Evolutionary conservation across 2,797 vertebrate genomes (phyloP), one percentile per base, ranked within the genome.

Genomic region (Melanotaenia pygmaea): DNA sequence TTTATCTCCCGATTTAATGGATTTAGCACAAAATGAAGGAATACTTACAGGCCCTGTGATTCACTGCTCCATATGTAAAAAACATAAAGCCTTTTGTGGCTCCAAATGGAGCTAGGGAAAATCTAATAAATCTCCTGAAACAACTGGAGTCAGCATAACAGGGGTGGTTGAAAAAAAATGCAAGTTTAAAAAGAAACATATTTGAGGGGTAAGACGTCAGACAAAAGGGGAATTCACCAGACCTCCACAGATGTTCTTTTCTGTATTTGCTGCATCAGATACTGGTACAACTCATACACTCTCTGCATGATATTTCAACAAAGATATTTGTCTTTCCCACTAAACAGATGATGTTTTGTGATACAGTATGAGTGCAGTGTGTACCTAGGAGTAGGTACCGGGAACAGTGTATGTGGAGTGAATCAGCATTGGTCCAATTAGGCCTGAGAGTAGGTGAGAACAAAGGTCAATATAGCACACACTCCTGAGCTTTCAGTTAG

Each of bases 271-370:
- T 54, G 57, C 56, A 34, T 69, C 47, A 26, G 34, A 40, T 61
- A 53, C 54, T 5, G 50, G 24, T 38, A 34, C 50, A 37, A 67
- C 58, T 24, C 16, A 5, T 26, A 43, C 28, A 3, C 20, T 38
- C 18, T 40, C 24, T 54, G 26, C 16, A 61, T 67, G 47, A 65
- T 53, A 72, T 66, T 79, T 69, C 64, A 40, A 45, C 54, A 54
- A 75, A 57, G 59, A 43, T 8, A 40, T 67, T 64, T 71, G 57
- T 12, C 58, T 71, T 78, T 66, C 24, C 32, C 54, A 63, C 57
- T 32, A 57, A 68, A 67, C 72, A 84, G 72, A 79, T 81, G 70
- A 1, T 90, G 64, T 80, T 88, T 75, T 78, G 45, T 80, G 67
- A 74, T 82, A 50, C 65, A 80, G 67, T 69, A 74, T 79, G 58